Evolutionary conservation across 2,888 invertebrate genomes (phyloP).

Genomic region (Holacanthella duospinosa): DNA sequence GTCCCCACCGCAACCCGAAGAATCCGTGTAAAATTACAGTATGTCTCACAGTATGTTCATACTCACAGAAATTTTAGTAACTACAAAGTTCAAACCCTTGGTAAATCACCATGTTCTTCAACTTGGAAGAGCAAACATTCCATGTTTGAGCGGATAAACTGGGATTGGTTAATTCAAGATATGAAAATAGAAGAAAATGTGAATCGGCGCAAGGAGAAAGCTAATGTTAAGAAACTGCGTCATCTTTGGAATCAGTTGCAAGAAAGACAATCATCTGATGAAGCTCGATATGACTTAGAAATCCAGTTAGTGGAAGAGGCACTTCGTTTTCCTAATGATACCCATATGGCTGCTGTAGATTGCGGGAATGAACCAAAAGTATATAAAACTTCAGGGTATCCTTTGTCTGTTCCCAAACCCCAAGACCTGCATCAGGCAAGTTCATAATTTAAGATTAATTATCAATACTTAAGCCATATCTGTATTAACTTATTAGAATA

Average conservation of each 20-base stretch:
- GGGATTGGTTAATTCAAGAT: background rate
- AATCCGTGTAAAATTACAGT: too few species aligned
- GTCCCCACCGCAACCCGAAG: too few species aligned
- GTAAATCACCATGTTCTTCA: too few species aligned
- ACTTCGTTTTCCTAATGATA: background rate
- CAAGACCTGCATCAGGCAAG: background rate
- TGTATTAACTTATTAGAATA: background rate
- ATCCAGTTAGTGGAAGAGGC: background rate
- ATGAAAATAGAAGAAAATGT: background rate
- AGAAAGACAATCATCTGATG: background rate
- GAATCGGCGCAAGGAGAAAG: background rate
- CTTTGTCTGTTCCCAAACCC: background rate
- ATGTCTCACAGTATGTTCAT: too few species aligned
- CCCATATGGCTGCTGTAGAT: background rate
- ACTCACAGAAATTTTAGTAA: too few species aligned
- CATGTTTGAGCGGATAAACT: background rate
- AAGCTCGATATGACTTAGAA: background rate
- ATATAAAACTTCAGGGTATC: background rate
- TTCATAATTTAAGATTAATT: background rate
- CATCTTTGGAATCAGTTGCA: background rate
- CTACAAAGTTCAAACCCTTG: too few species aligned
- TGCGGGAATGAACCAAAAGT: constrained; percentile 1
- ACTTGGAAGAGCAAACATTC: background rate
- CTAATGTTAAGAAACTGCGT: background rate
- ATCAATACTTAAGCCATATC: background rate